Conservation (phyloP, 2,113 vertebrate species). For the Paedocypris sp. region DNA sequence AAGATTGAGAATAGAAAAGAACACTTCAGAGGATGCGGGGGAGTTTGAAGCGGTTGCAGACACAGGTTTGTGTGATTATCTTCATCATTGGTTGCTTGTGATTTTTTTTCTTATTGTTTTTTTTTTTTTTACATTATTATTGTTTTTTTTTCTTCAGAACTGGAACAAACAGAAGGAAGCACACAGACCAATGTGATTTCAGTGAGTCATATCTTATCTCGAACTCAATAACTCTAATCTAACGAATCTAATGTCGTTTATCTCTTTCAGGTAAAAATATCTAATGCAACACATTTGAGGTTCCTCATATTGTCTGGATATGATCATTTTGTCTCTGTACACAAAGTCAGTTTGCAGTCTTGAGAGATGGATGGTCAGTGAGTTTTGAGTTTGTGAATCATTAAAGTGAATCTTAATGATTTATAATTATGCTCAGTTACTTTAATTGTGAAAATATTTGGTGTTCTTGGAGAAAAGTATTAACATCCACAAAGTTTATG, state of each 20-base stretch:
- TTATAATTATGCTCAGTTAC: no score
- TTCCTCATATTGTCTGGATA: slow-evolving; percentile 81
- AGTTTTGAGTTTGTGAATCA: no score
- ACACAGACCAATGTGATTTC: slow-evolving; percentile 77
- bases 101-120: neutral
- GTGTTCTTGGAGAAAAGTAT: no score
- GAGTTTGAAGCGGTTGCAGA: slow-evolving; percentile 72
- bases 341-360: slow-evolving; percentile 71
- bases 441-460: no score
- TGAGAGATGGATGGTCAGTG: no score
- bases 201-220: slow-evolving; percentile 59
- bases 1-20: slow-evolving; percentile 77
- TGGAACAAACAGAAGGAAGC: slow-evolving; percentile 71
- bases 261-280: slow-evolving; percentile 65
- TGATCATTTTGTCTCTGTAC: slow-evolving; percentile 85
- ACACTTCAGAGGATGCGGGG: slow-evolving; percentile 62
- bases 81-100: neutral
- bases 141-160: slow-evolving; percentile 60
- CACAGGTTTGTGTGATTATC: slow-evolving; percentile 70
- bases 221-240: neutral
- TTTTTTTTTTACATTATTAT: slow-evolving; percentile 16
- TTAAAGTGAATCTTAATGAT: no score
- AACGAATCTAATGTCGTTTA: neutral
- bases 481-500: no score
- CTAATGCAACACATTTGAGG: slow-evolving; percentile 70